Base-by-base conservation (phyloP, 2,797 vertebrate genomes). In the Yasuhikotakia modesta region DNA sequence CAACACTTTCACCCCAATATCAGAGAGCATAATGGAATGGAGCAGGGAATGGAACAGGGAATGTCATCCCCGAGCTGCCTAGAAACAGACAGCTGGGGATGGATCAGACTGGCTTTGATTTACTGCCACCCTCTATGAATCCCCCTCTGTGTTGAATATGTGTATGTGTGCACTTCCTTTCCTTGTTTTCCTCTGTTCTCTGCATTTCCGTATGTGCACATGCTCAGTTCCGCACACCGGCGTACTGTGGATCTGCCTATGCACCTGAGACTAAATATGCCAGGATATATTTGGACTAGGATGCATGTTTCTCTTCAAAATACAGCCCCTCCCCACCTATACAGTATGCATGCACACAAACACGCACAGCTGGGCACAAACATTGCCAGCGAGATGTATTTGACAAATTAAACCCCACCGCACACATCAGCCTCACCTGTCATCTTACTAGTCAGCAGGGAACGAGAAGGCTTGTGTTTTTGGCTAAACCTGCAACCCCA, bases 381-480 rank as follows among this genome's bases (percentile, higher is more conserved):
- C 88, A 83, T 53, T 79, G 78, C 50, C 84, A 87, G 89, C 86
- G 85, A 88, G 88, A 89, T 70, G 65, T 72, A 85, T 89, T 89
- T 92, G 90, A 89, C 89, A 89, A 92, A 90, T 91, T 87, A 90
- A 89, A 91, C 85, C 87, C 86, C n/a, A 75, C 88, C 82, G 81
- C 86, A 87, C 85, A 86, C 78, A 83, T 53, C 82, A 83, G 7
- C 69, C 50, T 79, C 53, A 70, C 53, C 75, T 52, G 70, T 87
- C 90, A 91, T 90, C 88, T 87, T 87, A 80, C 39, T 46, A 84
- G 86, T 90, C 86, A 86, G 86, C 88, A 88, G 87, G 85, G 79
- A 86, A 87, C 81, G 85, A 50, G 43, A 27, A 22, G 11, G 11
- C 60, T 66, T 32, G 52, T n/a, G n/a, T 73, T 19, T 66, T 39